Percentiles rank a stretch among this genome's conserved stretches.
Evolutionary conservation across 2,888 invertebrate species (phyloP).

Genomic region (Girardia tigrina): DNA sequence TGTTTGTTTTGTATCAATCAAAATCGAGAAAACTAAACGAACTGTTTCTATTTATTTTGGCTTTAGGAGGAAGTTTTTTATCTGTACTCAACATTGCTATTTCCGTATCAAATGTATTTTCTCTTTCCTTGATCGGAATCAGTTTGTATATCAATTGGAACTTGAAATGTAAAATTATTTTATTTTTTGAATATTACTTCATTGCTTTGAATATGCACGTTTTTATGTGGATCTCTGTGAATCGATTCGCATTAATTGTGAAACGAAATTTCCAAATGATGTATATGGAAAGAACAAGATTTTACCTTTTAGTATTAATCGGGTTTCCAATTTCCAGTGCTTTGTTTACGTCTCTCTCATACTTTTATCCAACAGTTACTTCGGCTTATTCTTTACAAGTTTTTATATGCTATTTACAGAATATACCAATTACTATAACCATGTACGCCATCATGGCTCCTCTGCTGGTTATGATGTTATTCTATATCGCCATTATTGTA

Average conservation of each 20-base stretch:
- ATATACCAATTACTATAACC: neutral
- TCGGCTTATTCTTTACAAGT: neutral
- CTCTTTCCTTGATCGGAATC: neutral
- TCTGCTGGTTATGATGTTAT: neutral
- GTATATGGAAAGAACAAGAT: neutral
- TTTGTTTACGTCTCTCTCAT: neutral
- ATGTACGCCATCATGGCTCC: neutral
- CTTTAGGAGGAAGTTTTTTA: neutral
- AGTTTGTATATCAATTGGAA: neutral
- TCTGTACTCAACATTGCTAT: neutral
- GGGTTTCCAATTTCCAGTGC: neutral
- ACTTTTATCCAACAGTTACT: neutral
- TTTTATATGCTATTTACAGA: neutral
- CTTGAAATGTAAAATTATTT: neutral
- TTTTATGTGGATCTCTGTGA: neutral
- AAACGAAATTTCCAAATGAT: neutral
- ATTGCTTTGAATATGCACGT: neutral
- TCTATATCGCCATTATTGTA: neutral
- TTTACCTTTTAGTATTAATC: neutral
- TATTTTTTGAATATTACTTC: neutral
- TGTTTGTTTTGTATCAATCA: neutral
- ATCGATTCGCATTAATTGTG: neutral
- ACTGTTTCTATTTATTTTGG: neutral
- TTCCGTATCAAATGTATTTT: neutral
- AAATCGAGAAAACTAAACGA: slow-evolving; percentile 8